phyloP scores from a whole-genome alignment of 2,888 invertebrate species.

The Lasioglossum malachurum region DNA sequence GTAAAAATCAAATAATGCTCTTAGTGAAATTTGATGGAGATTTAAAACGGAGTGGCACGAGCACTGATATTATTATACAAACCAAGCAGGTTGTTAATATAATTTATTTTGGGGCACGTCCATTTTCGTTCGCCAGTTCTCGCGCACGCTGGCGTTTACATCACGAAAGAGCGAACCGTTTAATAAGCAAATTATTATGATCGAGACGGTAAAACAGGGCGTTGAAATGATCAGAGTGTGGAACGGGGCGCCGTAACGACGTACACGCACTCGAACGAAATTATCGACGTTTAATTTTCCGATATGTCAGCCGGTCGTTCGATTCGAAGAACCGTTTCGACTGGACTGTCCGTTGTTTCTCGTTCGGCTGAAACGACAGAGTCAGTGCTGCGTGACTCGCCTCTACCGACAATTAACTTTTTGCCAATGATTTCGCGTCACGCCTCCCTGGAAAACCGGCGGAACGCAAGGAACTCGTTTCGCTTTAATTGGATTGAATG shows the following conservation, averaged over 20 bases:
- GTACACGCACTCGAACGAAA: neutral
- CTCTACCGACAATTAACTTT: constrained; percentile 17
- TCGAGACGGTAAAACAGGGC: neutral
- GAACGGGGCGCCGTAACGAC: neutral
- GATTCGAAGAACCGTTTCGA: constrained; percentile 1
- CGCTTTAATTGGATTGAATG: constrained; percentile 32
- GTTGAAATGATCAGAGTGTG: neutral
- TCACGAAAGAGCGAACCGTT: neutral
- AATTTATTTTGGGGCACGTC: neutral
- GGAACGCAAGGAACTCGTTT: neutral
- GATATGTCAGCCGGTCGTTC: neutral
- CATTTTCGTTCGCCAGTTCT: neutral
- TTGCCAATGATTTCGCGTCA: constrained; percentile 3
- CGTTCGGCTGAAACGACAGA: neutral
- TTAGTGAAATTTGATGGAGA: neutral
- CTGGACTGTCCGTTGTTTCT: neutral
- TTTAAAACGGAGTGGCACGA: neutral
- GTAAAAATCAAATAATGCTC: neutral
- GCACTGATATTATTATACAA: neutral
- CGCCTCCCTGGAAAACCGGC: constrained; percentile 1
- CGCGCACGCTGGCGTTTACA: neutral
- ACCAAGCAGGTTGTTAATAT: neutral
- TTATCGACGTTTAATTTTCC: constrained; percentile 5
- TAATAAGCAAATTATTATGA: neutral
- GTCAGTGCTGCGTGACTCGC: neutral